phyloP scores from a whole-genome alignment of 2,113 vertebrate genomes.

The zebrafish (Danio rerio) region GRCz12tu NC_133193.1:48305001-48305500 shows the following conservation, averaged over 20 bases:
- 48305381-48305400: slow-evolving; percentile 47
- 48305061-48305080: slow-evolving; percentile 1
- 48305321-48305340: slow-evolving; percentile 55
- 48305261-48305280: slow-evolving; percentile 59
- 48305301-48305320: slow-evolving; percentile 59
- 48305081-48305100: neutral
- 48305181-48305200: slow-evolving; percentile 32
- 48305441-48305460: slow-evolving; percentile 11
- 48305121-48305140: slow-evolving; percentile 26
- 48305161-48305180: slow-evolving; percentile 7
- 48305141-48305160: slow-evolving; percentile 15
- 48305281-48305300: slow-evolving; percentile 58
- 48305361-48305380: slow-evolving; percentile 55
- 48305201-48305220: slow-evolving; percentile 51
- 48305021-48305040: slow-evolving; percentile 3
- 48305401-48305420: neutral
- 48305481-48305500: slow-evolving; percentile 28
- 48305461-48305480: slow-evolving; percentile 31
- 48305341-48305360: slow-evolving; percentile 53
- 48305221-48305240: slow-evolving; percentile 41
- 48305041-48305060: neutral
- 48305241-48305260: slow-evolving; percentile 43
- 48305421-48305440: neutral
- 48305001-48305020: neutral
- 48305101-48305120: neutral